Evolutionary conservation across 2,888 invertebrate genomes (phyloP).

Genomic region (Leptinotarsa rubiginosa): DNA sequence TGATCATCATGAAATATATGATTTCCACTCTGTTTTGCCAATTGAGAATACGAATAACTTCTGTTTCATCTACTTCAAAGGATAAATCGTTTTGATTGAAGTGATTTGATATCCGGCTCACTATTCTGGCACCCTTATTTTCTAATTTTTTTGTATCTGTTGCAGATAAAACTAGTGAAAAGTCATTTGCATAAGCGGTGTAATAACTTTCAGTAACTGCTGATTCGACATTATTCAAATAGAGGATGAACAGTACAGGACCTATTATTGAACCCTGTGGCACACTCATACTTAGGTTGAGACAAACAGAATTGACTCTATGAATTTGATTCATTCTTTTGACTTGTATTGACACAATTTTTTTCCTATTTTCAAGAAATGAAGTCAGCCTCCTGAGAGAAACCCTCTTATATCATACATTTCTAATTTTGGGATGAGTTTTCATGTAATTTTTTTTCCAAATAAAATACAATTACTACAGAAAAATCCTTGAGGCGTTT

Average conservation of each 20-base stretch:
- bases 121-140: background rate
- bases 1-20: no score
- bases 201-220: background rate
- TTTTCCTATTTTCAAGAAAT: no score
- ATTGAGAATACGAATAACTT: background rate
- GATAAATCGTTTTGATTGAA: background rate
- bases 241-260: slow-evolving; percentile 11
- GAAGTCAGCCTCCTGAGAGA: no score
- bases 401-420: no score
- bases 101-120: background rate
- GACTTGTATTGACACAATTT: no score
- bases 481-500: no score
- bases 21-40: background rate
- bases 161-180: background rate
- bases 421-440: no score
- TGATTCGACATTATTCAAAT: slow-evolving; percentile 5
- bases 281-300: background rate
- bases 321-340: no score
- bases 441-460: no score
- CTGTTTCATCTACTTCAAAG: background rate
- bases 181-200: slow-evolving; percentile 19
- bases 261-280: slow-evolving; percentile 14
- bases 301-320: no score
- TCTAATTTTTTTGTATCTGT: slow-evolving; percentile 12
- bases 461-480: no score